These are phyloP conservation scores for Colletes latitarsis DNA, from an alignment of 1,140 invertebrate genomes.

Conservation along the genomic window DNA sequence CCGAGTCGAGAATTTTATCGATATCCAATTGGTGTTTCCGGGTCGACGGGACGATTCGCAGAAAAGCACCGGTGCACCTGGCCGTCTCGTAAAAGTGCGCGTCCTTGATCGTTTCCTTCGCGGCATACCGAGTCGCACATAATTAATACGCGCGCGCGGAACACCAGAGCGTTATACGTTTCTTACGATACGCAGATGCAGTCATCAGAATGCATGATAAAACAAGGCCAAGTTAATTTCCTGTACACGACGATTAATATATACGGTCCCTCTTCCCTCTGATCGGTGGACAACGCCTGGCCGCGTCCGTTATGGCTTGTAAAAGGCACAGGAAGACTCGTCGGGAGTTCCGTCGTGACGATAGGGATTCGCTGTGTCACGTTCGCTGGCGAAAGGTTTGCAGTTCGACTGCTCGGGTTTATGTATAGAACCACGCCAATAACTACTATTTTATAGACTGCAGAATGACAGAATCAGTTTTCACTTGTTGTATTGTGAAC, in stretches of 20 bases:
- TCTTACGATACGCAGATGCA: conserved; percentile 55
- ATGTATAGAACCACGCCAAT: too few relatives aligned
- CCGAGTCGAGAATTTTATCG: too few relatives aligned
- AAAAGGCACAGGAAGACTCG: not conserved
- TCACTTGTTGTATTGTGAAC: too few relatives aligned
- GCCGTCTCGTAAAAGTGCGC: conserved; percentile 46
- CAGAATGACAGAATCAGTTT: too few relatives aligned
- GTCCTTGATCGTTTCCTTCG: conserved; percentile 65
- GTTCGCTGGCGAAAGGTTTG: too few relatives aligned
- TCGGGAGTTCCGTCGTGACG: not conserved
- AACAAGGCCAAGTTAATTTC: conserved; percentile 67
- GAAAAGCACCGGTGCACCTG: conserved; percentile 25
- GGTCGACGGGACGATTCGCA: conserved; percentile 9
- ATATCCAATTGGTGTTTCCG: too few relatives aligned
- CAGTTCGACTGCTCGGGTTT: too few relatives aligned
- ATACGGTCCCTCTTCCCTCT: conserved; percentile 4
- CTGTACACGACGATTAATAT: conserved; percentile 56
- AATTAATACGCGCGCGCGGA: conserved; percentile 46
- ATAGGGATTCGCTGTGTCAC: not conserved
- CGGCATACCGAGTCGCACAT: conserved; percentile 42
- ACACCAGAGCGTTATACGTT: conserved; percentile 37
- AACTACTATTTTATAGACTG: too few relatives aligned
- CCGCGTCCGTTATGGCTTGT: too few relatives aligned
- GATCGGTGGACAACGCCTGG: not conserved
- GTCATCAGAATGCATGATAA: conserved; percentile 67